Conservation (phyloP, 23 tunicate genomes). For the Halocynthia aurantium region DNA sequence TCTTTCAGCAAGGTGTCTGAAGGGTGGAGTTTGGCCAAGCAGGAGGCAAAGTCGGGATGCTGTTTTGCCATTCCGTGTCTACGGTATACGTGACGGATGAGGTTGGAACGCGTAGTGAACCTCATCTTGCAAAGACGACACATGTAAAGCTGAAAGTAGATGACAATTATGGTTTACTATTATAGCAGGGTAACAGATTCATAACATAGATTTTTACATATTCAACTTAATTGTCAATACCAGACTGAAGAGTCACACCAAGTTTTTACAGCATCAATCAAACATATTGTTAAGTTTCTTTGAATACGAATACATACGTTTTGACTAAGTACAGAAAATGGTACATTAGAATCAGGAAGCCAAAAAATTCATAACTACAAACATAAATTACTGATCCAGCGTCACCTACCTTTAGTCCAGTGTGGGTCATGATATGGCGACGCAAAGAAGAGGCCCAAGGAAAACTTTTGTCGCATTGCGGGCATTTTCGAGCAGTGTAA, state of each 20-base stretch:
- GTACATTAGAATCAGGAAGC: no score
- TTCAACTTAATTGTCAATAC: no score
- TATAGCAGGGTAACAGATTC: no score
- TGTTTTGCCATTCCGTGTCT: constrained; percentile 57
- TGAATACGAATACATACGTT: no score
- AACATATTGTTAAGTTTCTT: no score
- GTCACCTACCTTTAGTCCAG: constrained; percentile 67
- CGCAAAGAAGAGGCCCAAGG: constrained; percentile 96
- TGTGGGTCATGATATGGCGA: constrained; percentile 92
- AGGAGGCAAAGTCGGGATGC: constrained; percentile 23
- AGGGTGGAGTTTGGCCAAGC: constrained; percentile 20
- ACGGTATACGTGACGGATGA: constrained; percentile 88
- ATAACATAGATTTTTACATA: no score
- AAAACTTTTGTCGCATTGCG: constrained; percentile 76
- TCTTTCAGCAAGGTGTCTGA: constrained; percentile 20
- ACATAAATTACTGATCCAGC: no score
- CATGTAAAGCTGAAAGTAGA: constrained; percentile 63
- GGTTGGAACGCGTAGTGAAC: constrained; percentile 87
- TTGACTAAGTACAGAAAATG: no score
- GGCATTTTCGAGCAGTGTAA: constrained; percentile 56
- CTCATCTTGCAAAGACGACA: constrained; percentile 70
- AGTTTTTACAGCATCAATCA: no score
- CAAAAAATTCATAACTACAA: no score
- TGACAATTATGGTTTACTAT: no score
- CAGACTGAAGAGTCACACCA: no score